These are phyloP conservation scores for Ctena decussata DNA, from an alignment of 2,888 invertebrate species.

Conservation along the genomic window DNA sequence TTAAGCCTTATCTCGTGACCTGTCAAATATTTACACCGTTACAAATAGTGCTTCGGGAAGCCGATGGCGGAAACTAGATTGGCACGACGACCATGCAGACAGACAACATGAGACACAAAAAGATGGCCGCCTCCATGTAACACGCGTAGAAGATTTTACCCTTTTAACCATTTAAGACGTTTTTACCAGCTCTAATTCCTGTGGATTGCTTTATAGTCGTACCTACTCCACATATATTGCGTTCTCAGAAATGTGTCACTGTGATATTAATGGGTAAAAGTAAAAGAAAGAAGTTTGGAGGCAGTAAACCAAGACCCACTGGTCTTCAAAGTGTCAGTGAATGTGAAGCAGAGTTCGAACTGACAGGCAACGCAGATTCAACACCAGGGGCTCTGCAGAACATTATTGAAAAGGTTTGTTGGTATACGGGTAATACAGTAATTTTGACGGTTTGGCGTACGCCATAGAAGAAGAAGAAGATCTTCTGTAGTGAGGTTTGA, in stretches of 20 bases:
- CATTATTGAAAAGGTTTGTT: constrained; percentile 64
- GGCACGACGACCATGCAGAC: too few relatives aligned
- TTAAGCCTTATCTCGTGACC: too few relatives aligned
- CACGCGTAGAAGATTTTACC: not conserved
- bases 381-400: constrained; percentile 53
- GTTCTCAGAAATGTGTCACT: not conserved
- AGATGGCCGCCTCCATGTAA: not conserved
- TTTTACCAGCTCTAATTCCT: too few relatives aligned
- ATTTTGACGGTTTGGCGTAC: too few relatives aligned
- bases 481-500: too few relatives aligned
- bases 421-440: too few relatives aligned
- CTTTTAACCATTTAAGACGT: not conserved
- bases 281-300: constrained; percentile 76
- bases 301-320: constrained; percentile 71
- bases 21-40: too few relatives aligned
- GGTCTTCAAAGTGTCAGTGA: constrained; percentile 75
- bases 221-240: too few relatives aligned
- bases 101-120: not conserved
- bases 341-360: constrained; percentile 64
- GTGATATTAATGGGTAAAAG: constrained; percentile 75
- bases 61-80: too few relatives aligned
- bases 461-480: too few relatives aligned
- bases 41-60: too few relatives aligned
- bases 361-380: constrained; percentile 22
- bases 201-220: too few relatives aligned